A percentile compares a stretch with the other conserved stretches of the same genome.
phyloP scores from a whole-genome alignment of 2,113 vertebrate species.

The Cyanistes caeruleus region DNA sequence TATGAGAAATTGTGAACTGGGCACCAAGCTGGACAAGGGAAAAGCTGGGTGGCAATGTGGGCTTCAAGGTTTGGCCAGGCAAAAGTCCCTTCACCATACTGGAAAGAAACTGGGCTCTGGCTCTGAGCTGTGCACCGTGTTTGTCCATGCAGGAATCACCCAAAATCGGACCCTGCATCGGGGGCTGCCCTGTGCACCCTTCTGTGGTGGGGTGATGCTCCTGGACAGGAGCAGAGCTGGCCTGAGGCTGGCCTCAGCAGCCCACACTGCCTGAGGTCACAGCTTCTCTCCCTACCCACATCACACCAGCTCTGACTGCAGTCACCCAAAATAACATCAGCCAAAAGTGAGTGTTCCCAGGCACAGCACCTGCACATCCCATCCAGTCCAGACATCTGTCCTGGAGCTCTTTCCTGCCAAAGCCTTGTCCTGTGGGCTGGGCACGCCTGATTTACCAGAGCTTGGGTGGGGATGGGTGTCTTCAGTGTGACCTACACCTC shows the following conservation, averaged over 20 bases:
- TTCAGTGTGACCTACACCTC: background rate
- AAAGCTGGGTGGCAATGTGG: background rate
- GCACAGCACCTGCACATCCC: background rate
- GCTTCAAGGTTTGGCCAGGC: background rate
- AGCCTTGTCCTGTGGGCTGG: background rate
- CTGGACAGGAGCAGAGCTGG: background rate
- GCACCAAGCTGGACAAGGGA: background rate
- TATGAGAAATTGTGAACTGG: background rate
- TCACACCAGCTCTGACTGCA: background rate
- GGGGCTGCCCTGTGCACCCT: background rate
- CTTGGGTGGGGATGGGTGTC: background rate
- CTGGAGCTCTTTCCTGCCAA: background rate
- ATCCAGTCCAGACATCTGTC: background rate
- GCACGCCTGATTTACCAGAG: background rate
- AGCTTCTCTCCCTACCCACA: background rate
- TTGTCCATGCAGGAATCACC: background rate
- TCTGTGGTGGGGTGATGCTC: background rate
- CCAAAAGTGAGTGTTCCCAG: accelerated
- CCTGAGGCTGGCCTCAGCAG: background rate
- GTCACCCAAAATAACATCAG: background rate
- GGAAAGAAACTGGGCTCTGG: background rate
- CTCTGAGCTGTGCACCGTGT: background rate
- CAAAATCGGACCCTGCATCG: accelerated
- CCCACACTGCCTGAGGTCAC: background rate
- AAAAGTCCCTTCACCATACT: background rate